phyloP scores from a whole-genome alignment of 37 sponge, comb jelly and placozoan genomes.

The Axinella damicornis region DNA sequence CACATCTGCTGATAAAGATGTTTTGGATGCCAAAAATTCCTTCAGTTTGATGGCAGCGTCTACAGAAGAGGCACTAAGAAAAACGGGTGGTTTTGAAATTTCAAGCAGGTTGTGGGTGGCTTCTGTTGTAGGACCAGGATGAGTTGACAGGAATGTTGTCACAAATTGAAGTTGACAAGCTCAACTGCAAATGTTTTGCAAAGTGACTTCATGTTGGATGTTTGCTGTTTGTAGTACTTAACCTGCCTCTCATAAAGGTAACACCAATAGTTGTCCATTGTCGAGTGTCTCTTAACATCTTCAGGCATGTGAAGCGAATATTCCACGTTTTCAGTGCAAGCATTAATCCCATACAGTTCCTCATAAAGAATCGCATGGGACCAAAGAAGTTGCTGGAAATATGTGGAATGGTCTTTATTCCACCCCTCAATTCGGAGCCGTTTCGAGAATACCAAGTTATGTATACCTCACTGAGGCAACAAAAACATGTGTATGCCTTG shows the following conservation, averaged over 20 bases:
- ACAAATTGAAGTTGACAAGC: slow-evolving; percentile 17
- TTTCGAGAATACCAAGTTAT: slow-evolving; percentile 5
- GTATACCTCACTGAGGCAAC: background rate
- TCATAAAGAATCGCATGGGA: slow-evolving; percentile 11
- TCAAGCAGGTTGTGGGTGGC: too few species aligned
- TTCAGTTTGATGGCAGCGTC: too few species aligned
- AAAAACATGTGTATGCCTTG: background rate
- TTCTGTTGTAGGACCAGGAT: too few species aligned
- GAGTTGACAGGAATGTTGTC: too few species aligned
- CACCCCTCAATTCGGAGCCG: slow-evolving; percentile 3
- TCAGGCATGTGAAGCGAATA: slow-evolving; percentile 24
- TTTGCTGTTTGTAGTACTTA: slow-evolving; percentile 19
- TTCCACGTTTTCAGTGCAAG: slow-evolving; percentile 28
- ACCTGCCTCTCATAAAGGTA: slow-evolving; percentile 8
- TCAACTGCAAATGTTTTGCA: slow-evolving; percentile 16
- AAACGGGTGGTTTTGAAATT: too few species aligned
- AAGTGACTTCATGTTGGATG: slow-evolving; percentile 13
- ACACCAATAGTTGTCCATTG: slow-evolving; percentile 31
- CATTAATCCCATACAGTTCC: background rate
- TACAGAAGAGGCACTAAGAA: too few species aligned
- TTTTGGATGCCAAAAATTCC: too few species aligned
- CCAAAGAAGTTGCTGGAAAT: slow-evolving; percentile 5
- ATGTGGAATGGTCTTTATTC: background rate
- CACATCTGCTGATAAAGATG: too few species aligned
- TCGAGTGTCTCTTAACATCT: background rate